Percentiles rank a stretch among this genome's conserved stretches.
These are phyloP conservation scores for Gymnoscelis rufifasciata DNA, from an alignment of 2,888 invertebrate genomes.

Conservation along the genomic window DNA sequence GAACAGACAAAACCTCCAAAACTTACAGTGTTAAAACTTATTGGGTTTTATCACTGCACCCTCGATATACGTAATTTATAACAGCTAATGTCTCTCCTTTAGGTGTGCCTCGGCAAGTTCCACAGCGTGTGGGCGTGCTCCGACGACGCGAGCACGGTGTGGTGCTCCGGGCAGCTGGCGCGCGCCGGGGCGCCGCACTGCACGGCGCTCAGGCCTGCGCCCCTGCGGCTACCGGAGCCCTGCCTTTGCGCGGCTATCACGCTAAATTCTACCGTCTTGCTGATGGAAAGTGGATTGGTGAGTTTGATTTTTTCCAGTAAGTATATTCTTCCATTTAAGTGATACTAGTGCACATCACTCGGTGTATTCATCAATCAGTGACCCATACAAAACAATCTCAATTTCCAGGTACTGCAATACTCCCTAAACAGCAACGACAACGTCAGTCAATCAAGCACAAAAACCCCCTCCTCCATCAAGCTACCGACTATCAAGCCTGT, in stretches of 20 bases:
- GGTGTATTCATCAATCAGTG: too few species aligned
- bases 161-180: slow-evolving; percentile 89
- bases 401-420: slow-evolving; percentile 61
- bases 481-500: slow-evolving; percentile 53
- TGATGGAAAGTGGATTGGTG: slow-evolving; percentile 82
- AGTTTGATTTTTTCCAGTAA: slow-evolving; percentile 33
- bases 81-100: too few species aligned
- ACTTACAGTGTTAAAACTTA: too few species aligned
- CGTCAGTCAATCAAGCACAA: slow-evolving; percentile 52
- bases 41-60: too few species aligned
- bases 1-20: too few species aligned
- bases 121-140: slow-evolving; percentile 83
- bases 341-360: too few species aligned
- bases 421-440: slow-evolving; percentile 55
- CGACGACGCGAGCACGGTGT: slow-evolving; percentile 74
- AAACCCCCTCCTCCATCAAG: slow-evolving; percentile 54
- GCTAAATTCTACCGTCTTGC: slow-evolving; percentile 83
- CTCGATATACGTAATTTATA: too few species aligned
- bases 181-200: slow-evolving; percentile 83
- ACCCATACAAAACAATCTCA: too few species aligned
- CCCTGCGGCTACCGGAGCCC: slow-evolving; percentile 53
- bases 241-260: slow-evolving; percentile 80
- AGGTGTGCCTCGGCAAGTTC: slow-evolving; percentile 87
- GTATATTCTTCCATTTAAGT: too few species aligned
- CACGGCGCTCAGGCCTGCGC: slow-evolving; percentile 77